These are phyloP conservation scores for Empidonax alnorum DNA, from an alignment of 2,113 vertebrate species.

Conservation along the genomic window DNA sequence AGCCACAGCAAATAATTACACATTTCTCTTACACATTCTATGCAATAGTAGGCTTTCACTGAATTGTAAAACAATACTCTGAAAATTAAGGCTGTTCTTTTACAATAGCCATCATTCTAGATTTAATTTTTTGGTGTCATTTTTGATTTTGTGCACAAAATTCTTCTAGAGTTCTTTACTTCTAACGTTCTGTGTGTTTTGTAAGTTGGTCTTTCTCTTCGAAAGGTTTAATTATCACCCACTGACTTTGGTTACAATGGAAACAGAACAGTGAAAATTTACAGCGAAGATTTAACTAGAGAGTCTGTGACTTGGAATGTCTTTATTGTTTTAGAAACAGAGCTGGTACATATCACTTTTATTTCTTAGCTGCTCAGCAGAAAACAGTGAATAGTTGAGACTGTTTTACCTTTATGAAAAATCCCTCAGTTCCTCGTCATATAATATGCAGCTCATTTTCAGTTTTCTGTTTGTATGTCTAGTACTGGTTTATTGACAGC, in stretches of 20 bases:
- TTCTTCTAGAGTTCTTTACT: background rate
- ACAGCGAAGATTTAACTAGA: background rate
- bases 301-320: conserved; percentile 8
- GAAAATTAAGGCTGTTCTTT: background rate
- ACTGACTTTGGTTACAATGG: conserved; percentile 26
- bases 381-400: background rate
- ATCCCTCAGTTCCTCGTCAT: background rate
- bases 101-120: background rate
- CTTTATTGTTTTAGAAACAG: conserved; percentile 27
- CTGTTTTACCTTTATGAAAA: background rate
- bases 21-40: background rate
- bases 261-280: conserved; percentile 14
- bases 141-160: background rate
- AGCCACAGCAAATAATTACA: background rate
- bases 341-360: conserved; percentile 1
- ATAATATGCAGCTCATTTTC: background rate
- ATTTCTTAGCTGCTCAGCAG: background rate
- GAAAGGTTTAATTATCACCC: conserved; percentile 27
- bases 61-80: background rate
- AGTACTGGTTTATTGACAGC: conserved; percentile 13
- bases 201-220: background rate
- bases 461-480: background rate
- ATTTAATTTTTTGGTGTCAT: background rate
- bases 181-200: background rate
- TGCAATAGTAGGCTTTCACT: background rate